These are phyloP conservation scores for Biston stratarius DNA, from an alignment of 2,888 invertebrate genomes.

Conservation along the genomic window DNA sequence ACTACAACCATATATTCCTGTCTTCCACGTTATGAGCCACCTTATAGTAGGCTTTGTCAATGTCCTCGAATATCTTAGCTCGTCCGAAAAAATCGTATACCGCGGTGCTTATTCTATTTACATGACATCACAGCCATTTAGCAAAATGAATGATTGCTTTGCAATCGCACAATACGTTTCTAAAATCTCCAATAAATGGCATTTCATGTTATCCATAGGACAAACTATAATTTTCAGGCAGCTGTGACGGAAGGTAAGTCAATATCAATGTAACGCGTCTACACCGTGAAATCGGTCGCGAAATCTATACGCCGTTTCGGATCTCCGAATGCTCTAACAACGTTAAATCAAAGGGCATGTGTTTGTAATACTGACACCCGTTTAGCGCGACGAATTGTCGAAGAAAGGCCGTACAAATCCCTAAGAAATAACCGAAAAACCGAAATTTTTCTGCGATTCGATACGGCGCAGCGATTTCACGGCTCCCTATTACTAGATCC, in stretches of 20 bases:
- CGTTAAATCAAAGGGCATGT: slow-evolving; percentile 81
- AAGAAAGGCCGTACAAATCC: slow-evolving; percentile 87
- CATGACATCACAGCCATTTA: slow-evolving; percentile 8
- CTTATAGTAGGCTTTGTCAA: no score
- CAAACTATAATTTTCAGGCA: slow-evolving; percentile 68
- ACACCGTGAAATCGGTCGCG: slow-evolving; percentile 81
- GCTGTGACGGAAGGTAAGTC: slow-evolving; percentile 86
- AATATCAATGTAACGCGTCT: slow-evolving; percentile 85
- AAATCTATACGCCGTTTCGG: slow-evolving; percentile 80
- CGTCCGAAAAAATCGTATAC: no score
- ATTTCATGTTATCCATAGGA: slow-evolving; percentile 39
- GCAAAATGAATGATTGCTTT: slow-evolving; percentile 33
- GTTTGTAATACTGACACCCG: slow-evolving; percentile 85
- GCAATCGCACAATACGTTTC: slow-evolving; percentile 19
- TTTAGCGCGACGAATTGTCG: slow-evolving; percentile 80
- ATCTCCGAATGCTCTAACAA: slow-evolving; percentile 66
- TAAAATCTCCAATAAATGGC: slow-evolving; percentile 43
- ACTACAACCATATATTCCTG: no score
- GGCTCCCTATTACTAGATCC: slow-evolving; percentile 77
- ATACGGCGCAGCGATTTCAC: slow-evolving; percentile 80
- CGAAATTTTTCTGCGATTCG: slow-evolving; percentile 87
- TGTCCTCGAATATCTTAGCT: no score
- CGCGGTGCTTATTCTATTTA: not conserved
- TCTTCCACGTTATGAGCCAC: no score
- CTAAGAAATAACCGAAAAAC: slow-evolving; percentile 87